Evolutionary conservation across 2,797 vertebrate genomes (phyloP).

Genomic region (Adrianichthys oophorus): DNA sequence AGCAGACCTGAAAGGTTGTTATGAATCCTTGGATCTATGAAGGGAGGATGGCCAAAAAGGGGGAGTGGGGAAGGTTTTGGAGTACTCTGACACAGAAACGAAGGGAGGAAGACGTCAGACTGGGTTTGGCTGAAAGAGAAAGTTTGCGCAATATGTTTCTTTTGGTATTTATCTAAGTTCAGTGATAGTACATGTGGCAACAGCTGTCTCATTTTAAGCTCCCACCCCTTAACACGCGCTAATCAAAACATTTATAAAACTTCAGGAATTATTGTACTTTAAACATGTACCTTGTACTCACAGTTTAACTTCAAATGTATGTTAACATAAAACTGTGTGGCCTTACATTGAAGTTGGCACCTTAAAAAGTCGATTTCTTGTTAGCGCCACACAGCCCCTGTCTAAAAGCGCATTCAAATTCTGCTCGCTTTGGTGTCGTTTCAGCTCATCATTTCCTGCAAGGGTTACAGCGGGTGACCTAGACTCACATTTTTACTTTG

Average conservation of each 20-base stretch:
- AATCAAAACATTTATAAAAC: not conserved
- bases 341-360: too few relatives aligned
- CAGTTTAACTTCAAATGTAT: too few relatives aligned
- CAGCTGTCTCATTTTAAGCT: constrained; percentile 5
- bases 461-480: too few relatives aligned
- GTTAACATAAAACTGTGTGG: too few relatives aligned
- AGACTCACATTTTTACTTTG: not conserved
- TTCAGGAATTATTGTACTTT: not conserved
- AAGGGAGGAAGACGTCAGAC: constrained; percentile 22
- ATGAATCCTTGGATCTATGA: constrained; percentile 21
- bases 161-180: constrained; percentile 31
- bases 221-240: not conserved
- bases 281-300: not conserved
- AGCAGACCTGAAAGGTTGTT: constrained; percentile 15
- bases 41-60: constrained; percentile 12
- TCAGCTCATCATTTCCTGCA: too few relatives aligned
- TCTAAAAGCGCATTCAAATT: too few relatives aligned
- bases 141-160: constrained; percentile 31
- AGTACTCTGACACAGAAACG: constrained; percentile 29
- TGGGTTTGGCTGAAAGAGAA: constrained; percentile 9
- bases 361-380: too few relatives aligned
- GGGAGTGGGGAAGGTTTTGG: not conserved
- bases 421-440: too few relatives aligned
- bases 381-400: too few relatives aligned
- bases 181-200: constrained; percentile 19